These are phyloP conservation scores for Brachionus asplanchnoidis DNA, from an alignment of 1,140 invertebrate genomes.

Conservation along the genomic window DNA sequence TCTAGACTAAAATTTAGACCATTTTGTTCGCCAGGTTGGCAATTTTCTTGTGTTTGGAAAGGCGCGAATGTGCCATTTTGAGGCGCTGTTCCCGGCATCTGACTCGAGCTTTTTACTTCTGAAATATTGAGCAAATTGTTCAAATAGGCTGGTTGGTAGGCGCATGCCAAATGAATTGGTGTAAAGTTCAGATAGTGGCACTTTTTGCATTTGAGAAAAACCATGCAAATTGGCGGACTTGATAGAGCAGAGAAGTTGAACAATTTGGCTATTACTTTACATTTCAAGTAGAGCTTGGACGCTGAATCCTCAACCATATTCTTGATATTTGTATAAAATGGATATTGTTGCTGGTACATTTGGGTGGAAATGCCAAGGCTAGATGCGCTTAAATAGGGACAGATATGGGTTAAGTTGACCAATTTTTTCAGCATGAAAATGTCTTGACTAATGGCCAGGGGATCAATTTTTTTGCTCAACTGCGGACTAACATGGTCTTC, in stretches of 20 bases:
- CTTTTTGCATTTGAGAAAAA: slow-evolving; percentile 8
- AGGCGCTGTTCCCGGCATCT: not conserved
- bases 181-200: slow-evolving; percentile 16
- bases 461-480: not conserved
- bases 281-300: not conserved
- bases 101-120: not conserved
- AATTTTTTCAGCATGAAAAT: not conserved
- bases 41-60: not conserved
- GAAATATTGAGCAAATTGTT: not conserved
- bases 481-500: not conserved
- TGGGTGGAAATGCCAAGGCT: not conserved
- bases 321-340: not conserved
- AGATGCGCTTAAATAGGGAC: not conserved
- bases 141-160: not conserved
- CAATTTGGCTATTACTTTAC: not conserved
- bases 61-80: not conserved
- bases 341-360: not conserved
- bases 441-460: not conserved
- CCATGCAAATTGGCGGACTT: not conserved
- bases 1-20: not conserved
- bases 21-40: not conserved
- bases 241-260: not conserved
- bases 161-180: not conserved
- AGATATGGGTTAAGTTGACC: not conserved
- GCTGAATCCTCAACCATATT: not conserved